Evolutionary conservation across 37 sponge, comb jelly and placozoan species (phyloP).

Genomic region (Ianthella basta): DNA sequence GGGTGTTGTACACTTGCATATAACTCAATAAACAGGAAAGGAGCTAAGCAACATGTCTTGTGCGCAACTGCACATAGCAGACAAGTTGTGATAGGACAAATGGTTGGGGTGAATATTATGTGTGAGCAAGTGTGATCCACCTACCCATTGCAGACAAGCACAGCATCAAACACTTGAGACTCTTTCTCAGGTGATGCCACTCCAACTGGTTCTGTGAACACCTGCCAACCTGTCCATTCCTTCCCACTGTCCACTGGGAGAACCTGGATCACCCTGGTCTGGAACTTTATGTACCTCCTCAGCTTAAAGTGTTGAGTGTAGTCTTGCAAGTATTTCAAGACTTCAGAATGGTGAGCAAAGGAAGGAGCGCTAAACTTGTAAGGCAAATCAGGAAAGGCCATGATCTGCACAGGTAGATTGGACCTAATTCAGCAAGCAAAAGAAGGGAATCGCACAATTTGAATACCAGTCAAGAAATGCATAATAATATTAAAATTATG

Average conservation of each 20-base stretch:
- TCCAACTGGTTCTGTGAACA: constrained; percentile 30
- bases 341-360: constrained; percentile 59
- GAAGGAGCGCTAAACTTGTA: constrained; percentile 61
- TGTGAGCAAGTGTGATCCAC: neutral
- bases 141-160: constrained; percentile 88
- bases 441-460: constrained; percentile 8
- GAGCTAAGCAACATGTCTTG: too few species aligned
- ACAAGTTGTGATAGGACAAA: neutral
- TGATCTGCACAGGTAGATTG: constrained; percentile 80
- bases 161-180: constrained; percentile 57
- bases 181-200: neutral
- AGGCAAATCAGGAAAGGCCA: constrained; percentile 74
- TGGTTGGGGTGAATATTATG: neutral
- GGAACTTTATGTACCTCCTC: constrained; percentile 44
- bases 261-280: constrained; percentile 53
- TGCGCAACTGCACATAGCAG: too few species aligned
- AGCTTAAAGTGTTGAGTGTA: constrained; percentile 63
- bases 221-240: constrained; percentile 43
- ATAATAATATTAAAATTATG: too few species aligned
- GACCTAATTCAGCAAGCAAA: constrained; percentile 47
- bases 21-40: too few species aligned
- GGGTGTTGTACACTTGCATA: too few species aligned
- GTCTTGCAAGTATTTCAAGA: constrained; percentile 59
- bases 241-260: constrained; percentile 27
- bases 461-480: too few species aligned